Evolutionary conservation across 2,797 vertebrate genomes (phyloP).

Genomic region (Myotis myotis): DNA sequence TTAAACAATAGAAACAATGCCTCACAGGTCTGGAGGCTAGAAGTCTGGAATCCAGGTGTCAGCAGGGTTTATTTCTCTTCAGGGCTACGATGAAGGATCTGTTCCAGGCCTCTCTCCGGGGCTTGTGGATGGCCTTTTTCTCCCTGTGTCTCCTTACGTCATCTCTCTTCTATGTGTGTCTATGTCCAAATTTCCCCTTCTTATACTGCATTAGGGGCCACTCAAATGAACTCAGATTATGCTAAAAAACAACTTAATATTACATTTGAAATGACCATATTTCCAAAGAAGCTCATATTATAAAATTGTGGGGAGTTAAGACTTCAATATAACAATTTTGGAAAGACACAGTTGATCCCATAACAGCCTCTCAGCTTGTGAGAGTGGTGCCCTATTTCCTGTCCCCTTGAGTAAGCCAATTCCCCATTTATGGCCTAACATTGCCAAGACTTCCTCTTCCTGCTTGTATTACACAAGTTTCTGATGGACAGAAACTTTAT

Average conservation of each 20-base stretch:
- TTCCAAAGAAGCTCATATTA: not conserved
- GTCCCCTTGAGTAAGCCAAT: fast-evolving
- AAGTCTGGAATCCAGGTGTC: not conserved
- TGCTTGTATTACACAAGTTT: not conserved
- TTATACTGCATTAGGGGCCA: not conserved
- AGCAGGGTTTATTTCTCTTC: not conserved
- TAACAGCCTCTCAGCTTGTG: not conserved
- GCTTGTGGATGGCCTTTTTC: not conserved
- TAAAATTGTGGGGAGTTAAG: not conserved
- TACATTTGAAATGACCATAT: not conserved
- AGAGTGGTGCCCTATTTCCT: not conserved
- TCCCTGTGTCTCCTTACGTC: not conserved
- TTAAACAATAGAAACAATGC: not conserved
- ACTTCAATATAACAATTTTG: not conserved
- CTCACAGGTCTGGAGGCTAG: not conserved
- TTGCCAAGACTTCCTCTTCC: not conserved
- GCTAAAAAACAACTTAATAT: not conserved
- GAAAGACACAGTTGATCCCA: not conserved
- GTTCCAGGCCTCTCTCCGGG: not conserved
- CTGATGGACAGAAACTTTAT: not conserved
- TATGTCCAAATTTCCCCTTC: not conserved
- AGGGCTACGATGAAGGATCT: not conserved
- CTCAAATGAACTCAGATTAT: not conserved
- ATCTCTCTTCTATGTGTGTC: not conserved
- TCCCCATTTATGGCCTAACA: not conserved